These are phyloP conservation scores for Drosophila mercatorum DNA, from an alignment of 2,888 invertebrate species.

Conservation along the genomic window DNA sequence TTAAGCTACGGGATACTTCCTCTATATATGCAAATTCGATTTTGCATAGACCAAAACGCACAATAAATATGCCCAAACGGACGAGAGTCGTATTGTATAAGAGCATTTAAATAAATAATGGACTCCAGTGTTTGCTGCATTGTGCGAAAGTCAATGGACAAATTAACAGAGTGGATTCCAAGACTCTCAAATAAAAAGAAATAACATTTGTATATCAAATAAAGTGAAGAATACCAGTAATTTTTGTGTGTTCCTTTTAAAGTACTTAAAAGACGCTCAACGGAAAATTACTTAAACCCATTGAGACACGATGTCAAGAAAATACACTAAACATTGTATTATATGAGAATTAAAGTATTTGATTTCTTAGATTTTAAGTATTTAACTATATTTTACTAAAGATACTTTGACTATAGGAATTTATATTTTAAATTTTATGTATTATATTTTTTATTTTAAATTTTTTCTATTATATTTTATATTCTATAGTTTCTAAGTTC, in stretches of 20 bases:
- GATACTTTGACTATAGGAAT: no score
- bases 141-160: constrained; percentile 41
- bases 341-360: no score
- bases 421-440: background rate
- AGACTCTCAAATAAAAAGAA: background rate
- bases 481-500: background rate
- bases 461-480: background rate
- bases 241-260: background rate
- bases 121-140: constrained; percentile 46
- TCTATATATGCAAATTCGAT: constrained; percentile 66
- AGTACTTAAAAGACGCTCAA: background rate
- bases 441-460: background rate
- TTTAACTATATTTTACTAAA: no score
- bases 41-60: constrained; percentile 50
- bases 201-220: constrained; percentile 1
- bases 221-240: background rate
- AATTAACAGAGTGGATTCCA: constrained; percentile 32
- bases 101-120: constrained; percentile 63
- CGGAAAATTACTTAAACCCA: background rate
- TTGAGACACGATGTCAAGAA: no score
- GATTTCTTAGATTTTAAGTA: no score
- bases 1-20: constrained; percentile 43
- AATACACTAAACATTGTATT: no score
- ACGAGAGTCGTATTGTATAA: constrained; percentile 36
- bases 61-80: constrained; percentile 39